Base-by-base conservation (phyloP, 2,888 invertebrate genomes). In the Agrochola litura region DNA sequence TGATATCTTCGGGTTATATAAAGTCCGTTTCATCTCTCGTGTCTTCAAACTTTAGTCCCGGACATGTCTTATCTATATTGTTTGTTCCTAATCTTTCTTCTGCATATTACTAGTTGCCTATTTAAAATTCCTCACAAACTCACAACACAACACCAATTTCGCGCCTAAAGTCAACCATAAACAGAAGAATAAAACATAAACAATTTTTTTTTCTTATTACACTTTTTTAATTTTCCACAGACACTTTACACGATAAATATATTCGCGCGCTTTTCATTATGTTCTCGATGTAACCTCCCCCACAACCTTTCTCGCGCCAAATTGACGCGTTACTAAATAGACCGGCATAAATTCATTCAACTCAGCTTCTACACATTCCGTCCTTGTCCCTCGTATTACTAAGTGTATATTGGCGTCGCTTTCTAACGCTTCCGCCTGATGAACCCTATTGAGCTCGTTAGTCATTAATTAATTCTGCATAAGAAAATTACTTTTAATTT, bases 381-480 rank as follows among this genome's bases (percentile, higher is more conserved):
- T 94, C 94, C 86, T 90, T 88, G 83, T 95, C 91, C 30, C 78
- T 82, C 92, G 64, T 56, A 65, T 12, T 67, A 58, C 60, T 82
- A 83, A 54, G 69, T 46, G 71, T 58, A 90, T 93, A 72, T 30
- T 56, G 76, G 79, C 80, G 76, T 95, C 94, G 86, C 92, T 63
- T 74, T 95, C 90, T 66, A 87, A 83, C 94, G 94, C 95, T 96
- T 96, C 96, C 96, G 96, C 96, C 92, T 96, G 95, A 96, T 94
- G 96, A 95, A 96, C 95, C 95, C 96, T 95, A 96, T 96, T 96
- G 95, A 95, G 96, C 96, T 96, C 95, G 96, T 96, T 96, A 96
- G 96, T 96, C 95, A 96, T 96, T 96, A 96, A 96, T 96, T 96
- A 96, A 96, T 96, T 96, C 96, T 95, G 96, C 96, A 96, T 96